These are phyloP conservation scores for Plagodis pulveraria DNA, from an alignment of 2,888 invertebrate species.

Conservation along the genomic window DNA sequence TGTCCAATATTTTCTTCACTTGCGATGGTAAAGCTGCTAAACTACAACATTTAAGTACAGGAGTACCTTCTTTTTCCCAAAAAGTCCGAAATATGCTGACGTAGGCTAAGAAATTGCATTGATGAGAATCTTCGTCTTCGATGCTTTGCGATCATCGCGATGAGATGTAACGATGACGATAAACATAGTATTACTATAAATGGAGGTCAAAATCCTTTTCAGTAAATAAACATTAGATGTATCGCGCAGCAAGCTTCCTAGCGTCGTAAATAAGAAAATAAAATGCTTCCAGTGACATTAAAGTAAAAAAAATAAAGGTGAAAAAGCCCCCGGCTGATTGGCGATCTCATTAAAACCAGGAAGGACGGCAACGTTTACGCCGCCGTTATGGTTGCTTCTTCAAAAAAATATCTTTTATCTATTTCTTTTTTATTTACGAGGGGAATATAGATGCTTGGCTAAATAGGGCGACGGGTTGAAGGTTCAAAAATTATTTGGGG, in stretches of 20 bases:
- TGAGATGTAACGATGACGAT: too few relatives aligned
- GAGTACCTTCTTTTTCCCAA: too few relatives aligned
- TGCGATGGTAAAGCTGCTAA: too few relatives aligned
- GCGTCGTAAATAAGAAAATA: slow-evolving; percentile 19
- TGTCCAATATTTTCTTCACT: too few relatives aligned
- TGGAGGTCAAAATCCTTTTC: neutral
- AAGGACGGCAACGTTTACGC: slow-evolving; percentile 63
- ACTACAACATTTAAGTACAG: too few relatives aligned
- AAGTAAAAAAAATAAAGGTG: slow-evolving; percentile 40
- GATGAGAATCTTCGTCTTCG: too few relatives aligned
- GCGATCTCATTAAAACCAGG: slow-evolving; percentile 79
- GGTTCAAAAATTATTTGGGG: neutral
- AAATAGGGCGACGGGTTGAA: neutral
- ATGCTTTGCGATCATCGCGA: too few relatives aligned
- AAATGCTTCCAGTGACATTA: slow-evolving; percentile 30
- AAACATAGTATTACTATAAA: too few relatives aligned
- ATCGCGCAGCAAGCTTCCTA: slow-evolving; percentile 3
- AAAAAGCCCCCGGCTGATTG: slow-evolving; percentile 56
- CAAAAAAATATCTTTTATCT: slow-evolving; percentile 38
- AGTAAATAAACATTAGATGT: slow-evolving; percentile 5
- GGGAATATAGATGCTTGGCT: slow-evolving; percentile 15
- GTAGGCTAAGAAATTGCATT: too few relatives aligned
- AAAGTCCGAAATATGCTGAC: too few relatives aligned
- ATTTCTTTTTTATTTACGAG: slow-evolving; percentile 35
- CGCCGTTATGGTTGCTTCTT: slow-evolving; percentile 45